phyloP scores from a whole-genome alignment of 2,797 vertebrate species.

The Propithecus deckenii region DNA sequence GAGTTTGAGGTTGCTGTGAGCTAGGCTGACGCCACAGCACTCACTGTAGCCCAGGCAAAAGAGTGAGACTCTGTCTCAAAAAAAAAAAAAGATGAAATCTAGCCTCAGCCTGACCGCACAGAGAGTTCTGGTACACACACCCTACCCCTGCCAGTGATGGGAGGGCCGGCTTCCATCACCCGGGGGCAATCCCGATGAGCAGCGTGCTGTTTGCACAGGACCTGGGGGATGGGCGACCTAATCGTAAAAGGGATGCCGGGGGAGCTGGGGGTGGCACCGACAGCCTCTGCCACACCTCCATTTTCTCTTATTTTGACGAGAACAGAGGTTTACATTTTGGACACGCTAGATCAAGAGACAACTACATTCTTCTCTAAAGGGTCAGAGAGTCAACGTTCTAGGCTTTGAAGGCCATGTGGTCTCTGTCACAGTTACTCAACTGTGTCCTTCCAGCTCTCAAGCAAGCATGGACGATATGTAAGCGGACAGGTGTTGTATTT shows the following conservation, averaged over 20 bases:
- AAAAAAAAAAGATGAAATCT: not conserved
- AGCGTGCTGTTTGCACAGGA: not conserved
- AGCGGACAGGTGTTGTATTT: too few species aligned
- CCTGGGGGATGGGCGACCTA: accelerated
- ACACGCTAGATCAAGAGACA: not conserved
- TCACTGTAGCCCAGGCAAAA: too few species aligned
- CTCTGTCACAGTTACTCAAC: not conserved
- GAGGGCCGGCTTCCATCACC: not conserved
- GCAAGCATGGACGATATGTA: not conserved
- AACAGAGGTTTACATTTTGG: not conserved
- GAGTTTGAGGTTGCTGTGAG: too few species aligned
- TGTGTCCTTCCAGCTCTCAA: not conserved
- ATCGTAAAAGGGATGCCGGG: accelerated
- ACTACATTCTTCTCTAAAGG: not conserved
- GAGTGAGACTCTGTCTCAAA: too few species aligned
- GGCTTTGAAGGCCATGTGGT: not conserved
- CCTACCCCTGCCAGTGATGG: not conserved
- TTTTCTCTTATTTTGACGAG: not conserved
- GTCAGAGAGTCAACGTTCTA: not conserved
- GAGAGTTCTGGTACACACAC: not conserved
- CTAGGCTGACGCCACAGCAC: too few species aligned
- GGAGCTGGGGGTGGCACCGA: not conserved
- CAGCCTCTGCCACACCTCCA: not conserved
- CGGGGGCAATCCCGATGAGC: too few species aligned
- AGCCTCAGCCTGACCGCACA: not conserved